phyloP scores from a whole-genome alignment of 2,113 vertebrate genomes.

The Pelusios castaneus region DNA sequence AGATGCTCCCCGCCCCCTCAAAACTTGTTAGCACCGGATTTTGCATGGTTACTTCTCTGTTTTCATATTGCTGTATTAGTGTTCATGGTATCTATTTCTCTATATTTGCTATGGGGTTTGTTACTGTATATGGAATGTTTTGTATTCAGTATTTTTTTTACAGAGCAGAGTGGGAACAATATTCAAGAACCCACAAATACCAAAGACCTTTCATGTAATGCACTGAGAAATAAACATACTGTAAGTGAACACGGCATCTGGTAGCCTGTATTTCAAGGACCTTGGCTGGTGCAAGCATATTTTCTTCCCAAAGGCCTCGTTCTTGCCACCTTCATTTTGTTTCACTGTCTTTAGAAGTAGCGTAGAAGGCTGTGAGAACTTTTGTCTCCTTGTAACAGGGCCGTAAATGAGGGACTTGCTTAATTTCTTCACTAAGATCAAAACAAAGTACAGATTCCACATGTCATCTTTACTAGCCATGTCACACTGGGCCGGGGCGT shows the following conservation, averaged over 20 bases:
- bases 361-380: neutral
- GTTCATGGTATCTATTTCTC: conserved; percentile 65
- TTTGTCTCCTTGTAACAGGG: neutral
- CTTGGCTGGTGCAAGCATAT: neutral
- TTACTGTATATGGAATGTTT: conserved; percentile 76
- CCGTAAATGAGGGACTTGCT: neutral
- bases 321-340: neutral
- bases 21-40: conserved; percentile 37
- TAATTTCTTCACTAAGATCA: neutral
- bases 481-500: neutral
- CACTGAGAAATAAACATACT: conserved; percentile 81
- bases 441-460: neutral
- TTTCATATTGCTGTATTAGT: conserved; percentile 69
- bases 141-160: conserved; percentile 70
- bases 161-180: conserved; percentile 70
- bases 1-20: neutral
- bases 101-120: conserved; percentile 72
- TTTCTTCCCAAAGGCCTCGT: neutral
- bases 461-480: neutral
- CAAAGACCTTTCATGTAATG: conserved; percentile 79
- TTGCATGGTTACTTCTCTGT: conserved; percentile 70
- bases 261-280: neutral
- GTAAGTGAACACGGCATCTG: conserved; percentile 37
- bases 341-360: neutral
- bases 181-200: conserved; percentile 74